These are phyloP conservation scores for Spondyliosoma cantharus DNA, from an alignment of 2,797 vertebrate species.

Conservation along the genomic window DNA sequence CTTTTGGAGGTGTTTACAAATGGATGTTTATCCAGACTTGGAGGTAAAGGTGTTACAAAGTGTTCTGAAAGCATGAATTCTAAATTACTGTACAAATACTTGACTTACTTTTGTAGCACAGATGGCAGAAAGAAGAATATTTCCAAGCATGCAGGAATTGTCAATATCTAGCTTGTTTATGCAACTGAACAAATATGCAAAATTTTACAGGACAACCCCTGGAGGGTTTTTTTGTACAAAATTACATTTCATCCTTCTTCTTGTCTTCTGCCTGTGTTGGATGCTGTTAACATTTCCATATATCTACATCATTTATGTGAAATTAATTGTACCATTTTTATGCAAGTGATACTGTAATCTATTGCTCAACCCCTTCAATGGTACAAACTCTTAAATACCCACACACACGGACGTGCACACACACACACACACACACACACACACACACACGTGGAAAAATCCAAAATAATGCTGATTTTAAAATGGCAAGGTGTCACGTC, in stretches of 20 bases:
- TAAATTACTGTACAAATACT: constrained; percentile 16
- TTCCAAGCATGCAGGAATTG: not conserved
- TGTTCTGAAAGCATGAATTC: not conserved
- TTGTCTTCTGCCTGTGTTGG: not conserved
- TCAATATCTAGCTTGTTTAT: not conserved
- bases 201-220: not conserved
- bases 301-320: not conserved
- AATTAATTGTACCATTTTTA: not conserved
- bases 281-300: not conserved
- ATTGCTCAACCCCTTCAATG: not conserved
- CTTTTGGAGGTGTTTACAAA: not conserved
- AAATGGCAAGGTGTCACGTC: not conserved
- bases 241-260: not conserved
- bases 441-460: not conserved
- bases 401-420: too few species aligned
- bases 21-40: not conserved
- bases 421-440: too few species aligned
- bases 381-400: not conserved
- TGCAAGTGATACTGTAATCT: not conserved
- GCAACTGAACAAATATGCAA: not conserved
- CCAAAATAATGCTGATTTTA: not conserved
- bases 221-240: not conserved
- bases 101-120: not conserved
- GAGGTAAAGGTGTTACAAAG: constrained; percentile 15
- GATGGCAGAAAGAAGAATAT: constrained; percentile 1